phyloP scores from a whole-genome alignment of 2,797 vertebrate species.

The Austrolebias charrua region DNA sequence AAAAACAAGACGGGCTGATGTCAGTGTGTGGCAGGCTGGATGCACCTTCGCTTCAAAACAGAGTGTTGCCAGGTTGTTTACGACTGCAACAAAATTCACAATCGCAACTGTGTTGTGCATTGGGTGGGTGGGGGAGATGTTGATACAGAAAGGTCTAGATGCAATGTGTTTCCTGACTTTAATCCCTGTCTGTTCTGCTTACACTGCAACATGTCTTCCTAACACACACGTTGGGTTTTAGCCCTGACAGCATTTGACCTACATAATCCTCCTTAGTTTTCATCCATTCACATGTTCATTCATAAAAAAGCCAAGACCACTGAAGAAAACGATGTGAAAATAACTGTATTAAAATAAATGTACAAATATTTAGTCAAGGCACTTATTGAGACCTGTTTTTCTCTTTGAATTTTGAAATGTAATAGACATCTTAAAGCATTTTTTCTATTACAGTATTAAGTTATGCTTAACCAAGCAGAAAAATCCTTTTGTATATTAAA shows the following conservation, averaged over 20 bases:
- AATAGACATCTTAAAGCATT: too few relatives aligned
- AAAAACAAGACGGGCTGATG: slow-evolving; percentile 36
- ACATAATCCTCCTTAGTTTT: slow-evolving; percentile 47
- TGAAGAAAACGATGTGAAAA: not conserved
- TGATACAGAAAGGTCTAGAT: slow-evolving; percentile 23
- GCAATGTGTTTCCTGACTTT: slow-evolving; percentile 58
- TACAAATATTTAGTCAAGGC: not conserved
- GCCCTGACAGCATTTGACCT: slow-evolving; percentile 34
- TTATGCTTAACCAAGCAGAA: too few relatives aligned
- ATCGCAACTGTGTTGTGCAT: slow-evolving; percentile 1
- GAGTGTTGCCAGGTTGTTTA: not conserved
- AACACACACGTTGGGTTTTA: slow-evolving; percentile 27
- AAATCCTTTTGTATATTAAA: too few relatives aligned
- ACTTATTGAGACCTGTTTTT: too few relatives aligned
- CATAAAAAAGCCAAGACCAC: slow-evolving; percentile 17
- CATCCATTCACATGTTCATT: slow-evolving; percentile 38
- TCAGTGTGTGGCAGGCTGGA: slow-evolving; percentile 10
- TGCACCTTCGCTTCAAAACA: slow-evolving; percentile 15
- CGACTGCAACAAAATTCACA: not conserved
- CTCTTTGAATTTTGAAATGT: too few relatives aligned
- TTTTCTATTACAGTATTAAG: too few relatives aligned
- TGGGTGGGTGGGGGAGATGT: slow-evolving; percentile 25
- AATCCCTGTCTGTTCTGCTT: slow-evolving; percentile 51
- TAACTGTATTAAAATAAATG: not conserved
- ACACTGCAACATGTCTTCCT: slow-evolving; percentile 40